These are phyloP conservation scores for Perdix hodgsoniae DNA, from an alignment of 2,797 vertebrate genomes.

Conservation along the genomic window DNA sequence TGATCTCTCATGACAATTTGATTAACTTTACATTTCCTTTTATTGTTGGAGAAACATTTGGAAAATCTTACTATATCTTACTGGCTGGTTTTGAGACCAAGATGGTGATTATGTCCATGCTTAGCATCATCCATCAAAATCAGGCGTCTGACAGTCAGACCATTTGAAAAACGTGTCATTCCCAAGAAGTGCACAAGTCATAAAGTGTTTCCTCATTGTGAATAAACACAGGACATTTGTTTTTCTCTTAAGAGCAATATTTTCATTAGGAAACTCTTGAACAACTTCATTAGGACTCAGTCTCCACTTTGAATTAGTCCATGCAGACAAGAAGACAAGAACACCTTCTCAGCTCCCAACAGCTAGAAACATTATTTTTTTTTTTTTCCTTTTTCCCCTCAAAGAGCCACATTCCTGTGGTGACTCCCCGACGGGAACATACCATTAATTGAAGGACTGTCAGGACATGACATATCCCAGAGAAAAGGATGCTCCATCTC, in stretches of 20 bases:
- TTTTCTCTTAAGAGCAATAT: neutral
- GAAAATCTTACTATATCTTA: slow-evolving; percentile 72
- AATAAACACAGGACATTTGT: neutral
- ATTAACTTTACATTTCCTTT: slow-evolving; percentile 79
- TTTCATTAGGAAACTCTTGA: neutral
- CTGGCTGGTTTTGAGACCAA: slow-evolving; percentile 45
- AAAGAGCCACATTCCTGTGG: neutral
- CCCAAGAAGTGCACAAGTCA: neutral
- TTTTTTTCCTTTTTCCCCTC: neutral
- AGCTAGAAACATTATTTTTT: neutral
- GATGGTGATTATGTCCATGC: slow-evolving; percentile 59
- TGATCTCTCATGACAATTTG: slow-evolving; percentile 78
- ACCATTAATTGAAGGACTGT: neutral
- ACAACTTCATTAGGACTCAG: neutral
- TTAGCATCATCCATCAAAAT: slow-evolving; percentile 69
- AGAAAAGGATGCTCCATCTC: slow-evolving; percentile 1
- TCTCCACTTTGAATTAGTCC: neutral
- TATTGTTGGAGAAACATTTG: slow-evolving; percentile 75
- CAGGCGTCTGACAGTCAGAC: slow-evolving; percentile 64
- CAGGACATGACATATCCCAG: neutral
- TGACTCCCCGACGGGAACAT: neutral
- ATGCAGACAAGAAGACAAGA: neutral
- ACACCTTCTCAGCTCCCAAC: neutral
- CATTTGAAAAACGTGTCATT: slow-evolving; percentile 36
- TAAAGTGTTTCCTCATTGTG: slow-evolving; percentile 13